phyloP scores from a whole-genome alignment of 1,140 invertebrate species.

The Oncopodura yosiiana region DNA sequence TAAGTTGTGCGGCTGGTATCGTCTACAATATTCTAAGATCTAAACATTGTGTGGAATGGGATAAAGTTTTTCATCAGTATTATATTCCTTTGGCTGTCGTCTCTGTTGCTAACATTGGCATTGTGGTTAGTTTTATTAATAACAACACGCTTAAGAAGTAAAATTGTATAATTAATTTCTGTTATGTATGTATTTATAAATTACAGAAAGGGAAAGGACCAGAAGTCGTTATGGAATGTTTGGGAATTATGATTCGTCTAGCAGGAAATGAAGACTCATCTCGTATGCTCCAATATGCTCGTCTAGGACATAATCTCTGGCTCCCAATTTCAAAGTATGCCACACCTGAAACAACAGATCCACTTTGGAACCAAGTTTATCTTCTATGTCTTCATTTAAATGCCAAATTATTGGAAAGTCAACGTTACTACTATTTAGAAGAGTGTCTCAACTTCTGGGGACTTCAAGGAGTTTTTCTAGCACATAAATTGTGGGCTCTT shows the following conservation, averaged over 20 bases:
- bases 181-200: not conserved
- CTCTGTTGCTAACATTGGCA: constrained; percentile 9
- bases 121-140: constrained; percentile 9
- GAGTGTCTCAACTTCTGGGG: constrained; percentile 22
- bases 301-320: constrained; percentile 8
- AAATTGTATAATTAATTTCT: not conserved
- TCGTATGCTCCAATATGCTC: constrained; percentile 1
- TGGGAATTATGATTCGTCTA: constrained; percentile 15
- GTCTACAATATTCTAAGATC: constrained; percentile 8
- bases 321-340: constrained; percentile 11
- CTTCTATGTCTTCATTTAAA: constrained; percentile 19
- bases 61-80: not conserved
- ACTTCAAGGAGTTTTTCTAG: constrained; percentile 3
- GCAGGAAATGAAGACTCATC: not conserved
- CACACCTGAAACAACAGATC: not conserved
- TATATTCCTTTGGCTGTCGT: constrained; percentile 3
- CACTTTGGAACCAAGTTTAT: constrained; percentile 15
- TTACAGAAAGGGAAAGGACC: constrained; percentile 11
- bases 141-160: not conserved
- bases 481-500: constrained; percentile 15
- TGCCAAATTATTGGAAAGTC: constrained; percentile 10
- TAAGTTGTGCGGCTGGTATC: constrained; percentile 2
- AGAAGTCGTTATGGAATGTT: constrained; percentile 14
- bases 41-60: constrained; percentile 5
- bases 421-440: constrained; percentile 18